phyloP scores from a whole-genome alignment of 2,888 invertebrate species.

The Malachius bipustulatus region DNA sequence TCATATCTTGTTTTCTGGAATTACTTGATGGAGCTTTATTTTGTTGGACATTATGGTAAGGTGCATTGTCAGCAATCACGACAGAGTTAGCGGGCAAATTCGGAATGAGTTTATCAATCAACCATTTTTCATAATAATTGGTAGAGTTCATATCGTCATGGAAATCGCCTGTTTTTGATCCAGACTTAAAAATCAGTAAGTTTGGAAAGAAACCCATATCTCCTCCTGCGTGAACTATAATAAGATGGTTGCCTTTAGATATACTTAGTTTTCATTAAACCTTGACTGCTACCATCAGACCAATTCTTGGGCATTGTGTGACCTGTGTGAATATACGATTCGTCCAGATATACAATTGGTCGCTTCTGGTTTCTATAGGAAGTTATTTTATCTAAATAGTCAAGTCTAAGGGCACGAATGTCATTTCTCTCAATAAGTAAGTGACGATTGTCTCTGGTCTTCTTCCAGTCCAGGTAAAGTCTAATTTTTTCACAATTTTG shows the following conservation, averaged over 20 bases:
- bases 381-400: neutral
- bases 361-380: neutral
- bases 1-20: neutral
- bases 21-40: neutral
- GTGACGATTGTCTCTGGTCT: neutral
- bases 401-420: neutral
- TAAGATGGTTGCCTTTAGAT: neutral
- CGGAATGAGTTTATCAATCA: no score
- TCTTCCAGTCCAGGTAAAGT: no score
- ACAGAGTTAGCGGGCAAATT: neutral
- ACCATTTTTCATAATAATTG: no score
- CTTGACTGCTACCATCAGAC: neutral
- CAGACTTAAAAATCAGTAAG: slow-evolving; percentile 1
- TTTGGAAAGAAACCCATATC: neutral
- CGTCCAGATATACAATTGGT: neutral
- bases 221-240: neutral
- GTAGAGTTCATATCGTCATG: slow-evolving; percentile 2
- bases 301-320: neutral
- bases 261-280: neutral
- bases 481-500: no score
- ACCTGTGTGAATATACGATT: neutral
- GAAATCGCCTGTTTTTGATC: neutral
- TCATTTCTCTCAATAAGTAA: neutral
- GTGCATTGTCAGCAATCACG: neutral
- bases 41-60: neutral